These are phyloP conservation scores for Platalea minor DNA, from an alignment of 2,797 vertebrate species.

Conservation along the genomic window DNA sequence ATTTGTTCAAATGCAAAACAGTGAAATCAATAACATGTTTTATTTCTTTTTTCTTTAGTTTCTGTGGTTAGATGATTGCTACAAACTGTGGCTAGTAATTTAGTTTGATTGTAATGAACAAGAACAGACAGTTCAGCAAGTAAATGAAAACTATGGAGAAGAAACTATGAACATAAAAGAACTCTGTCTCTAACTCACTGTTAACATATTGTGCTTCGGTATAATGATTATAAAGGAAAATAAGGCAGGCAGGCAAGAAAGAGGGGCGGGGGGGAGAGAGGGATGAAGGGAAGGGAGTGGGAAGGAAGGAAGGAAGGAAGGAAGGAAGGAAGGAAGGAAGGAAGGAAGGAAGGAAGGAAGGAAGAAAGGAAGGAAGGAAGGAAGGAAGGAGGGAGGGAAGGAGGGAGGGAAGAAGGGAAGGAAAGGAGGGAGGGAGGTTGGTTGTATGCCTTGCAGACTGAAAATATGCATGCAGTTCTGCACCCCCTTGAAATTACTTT, in stretches of 20 bases:
- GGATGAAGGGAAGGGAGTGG: too few species aligned
- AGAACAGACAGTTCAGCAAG: not conserved
- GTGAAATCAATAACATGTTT: not conserved
- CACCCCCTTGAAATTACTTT: not conserved
- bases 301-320: not conserved
- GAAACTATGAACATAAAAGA: not conserved
- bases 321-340: too few species aligned
- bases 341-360: too few species aligned
- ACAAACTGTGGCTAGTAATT: not conserved
- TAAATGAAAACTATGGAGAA: not conserved
- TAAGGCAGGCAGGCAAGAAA: not conserved
- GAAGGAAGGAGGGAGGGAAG: fast-evolving
- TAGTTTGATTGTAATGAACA: not conserved
- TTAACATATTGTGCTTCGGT: not conserved
- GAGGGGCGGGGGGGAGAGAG: not conserved
- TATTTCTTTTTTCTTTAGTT: not conserved
- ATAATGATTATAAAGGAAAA: not conserved
- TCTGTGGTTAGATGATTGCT: not conserved
- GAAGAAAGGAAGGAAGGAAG: not conserved
- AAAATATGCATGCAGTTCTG: not conserved
- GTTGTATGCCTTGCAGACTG: not conserved
- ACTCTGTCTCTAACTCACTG: not conserved
- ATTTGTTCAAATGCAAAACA: slow-evolving; percentile 5
- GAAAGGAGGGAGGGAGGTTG: fast-evolving
- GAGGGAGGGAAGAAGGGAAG: not conserved